Evolutionary conservation across 2,888 invertebrate species (phyloP).

Genomic region (Hirtodrosophila duncani): DNA sequence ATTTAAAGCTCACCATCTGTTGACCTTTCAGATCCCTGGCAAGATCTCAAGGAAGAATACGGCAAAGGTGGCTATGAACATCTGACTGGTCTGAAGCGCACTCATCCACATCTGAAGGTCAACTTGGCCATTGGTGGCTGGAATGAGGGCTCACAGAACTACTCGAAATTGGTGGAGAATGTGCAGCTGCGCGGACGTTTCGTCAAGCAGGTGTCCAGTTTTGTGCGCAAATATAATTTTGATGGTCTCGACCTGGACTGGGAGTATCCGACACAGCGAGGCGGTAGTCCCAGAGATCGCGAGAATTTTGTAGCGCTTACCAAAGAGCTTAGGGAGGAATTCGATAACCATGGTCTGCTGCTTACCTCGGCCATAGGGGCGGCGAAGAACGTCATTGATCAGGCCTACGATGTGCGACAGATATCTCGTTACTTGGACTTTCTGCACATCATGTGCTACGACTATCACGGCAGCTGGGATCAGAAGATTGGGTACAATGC

Average conservation of each 20-base stretch:
- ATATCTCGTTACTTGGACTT: constrained; percentile 84
- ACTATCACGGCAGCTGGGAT: constrained; percentile 93
- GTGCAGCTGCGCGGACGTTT: constrained; percentile 83
- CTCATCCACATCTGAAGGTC: constrained; percentile 85
- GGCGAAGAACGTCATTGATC: constrained; percentile 85
- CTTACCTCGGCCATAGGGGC: constrained; percentile 91
- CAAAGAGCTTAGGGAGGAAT: constrained; percentile 86
- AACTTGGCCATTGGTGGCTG: constrained; percentile 92
- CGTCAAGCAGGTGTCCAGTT: constrained; percentile 84
- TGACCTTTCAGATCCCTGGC: constrained; percentile 83
- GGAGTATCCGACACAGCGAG: constrained; percentile 90
- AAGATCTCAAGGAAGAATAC: constrained; percentile 86
- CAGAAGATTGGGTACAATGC: constrained; percentile 87
- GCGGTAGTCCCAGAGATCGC: constrained; percentile 86
- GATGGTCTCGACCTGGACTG: constrained; percentile 82
- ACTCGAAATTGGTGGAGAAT: constrained; percentile 82
- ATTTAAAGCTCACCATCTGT: constrained; percentile 4
- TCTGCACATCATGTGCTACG: constrained; percentile 92
- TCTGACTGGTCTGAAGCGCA: constrained; percentile 83
- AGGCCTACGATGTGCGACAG: constrained; percentile 86
- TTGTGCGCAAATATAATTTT: constrained; percentile 80
- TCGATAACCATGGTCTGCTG: constrained; percentile 83
- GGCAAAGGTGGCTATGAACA: constrained; percentile 86
- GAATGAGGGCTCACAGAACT: constrained; percentile 88
- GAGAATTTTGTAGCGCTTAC: constrained; percentile 87